Conservation (phyloP, 2,888 invertebrate genomes). For the Drosophila eohydei region DNA sequence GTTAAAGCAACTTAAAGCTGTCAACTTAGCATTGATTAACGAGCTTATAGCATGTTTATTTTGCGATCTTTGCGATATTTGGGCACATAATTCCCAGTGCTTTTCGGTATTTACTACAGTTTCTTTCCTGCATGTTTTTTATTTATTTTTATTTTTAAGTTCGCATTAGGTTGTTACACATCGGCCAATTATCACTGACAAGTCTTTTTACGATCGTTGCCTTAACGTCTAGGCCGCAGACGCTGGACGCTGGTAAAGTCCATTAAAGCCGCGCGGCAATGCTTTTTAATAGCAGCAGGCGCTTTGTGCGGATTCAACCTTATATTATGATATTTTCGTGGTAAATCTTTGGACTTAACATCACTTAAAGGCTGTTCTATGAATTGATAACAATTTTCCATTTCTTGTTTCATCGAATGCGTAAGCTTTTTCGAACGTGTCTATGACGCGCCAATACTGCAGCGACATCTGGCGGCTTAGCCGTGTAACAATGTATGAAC, state of each 20-base stretch:
- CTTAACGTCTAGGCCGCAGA: conserved; percentile 51
- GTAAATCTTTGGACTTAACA: conserved; percentile 40
- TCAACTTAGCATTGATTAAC: conserved; percentile 81
- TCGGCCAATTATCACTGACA: conserved; percentile 55
- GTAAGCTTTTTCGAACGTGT: conserved; percentile 25
- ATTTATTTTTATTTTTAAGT: neutral
- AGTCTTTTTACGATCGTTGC: conserved; percentile 71
- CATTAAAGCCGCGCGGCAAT: conserved; percentile 61
- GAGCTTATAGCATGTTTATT: conserved; percentile 78
- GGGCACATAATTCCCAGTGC: conserved; percentile 50
- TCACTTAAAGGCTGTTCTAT: conserved; percentile 39
- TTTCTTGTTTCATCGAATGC: conserved; percentile 23
- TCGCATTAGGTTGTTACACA: conserved; percentile 29
- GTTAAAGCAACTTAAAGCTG: conserved; percentile 73
- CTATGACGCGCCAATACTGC: conserved; percentile 22
- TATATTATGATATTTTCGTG: conserved; percentile 49
- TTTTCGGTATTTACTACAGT: conserved; percentile 17
- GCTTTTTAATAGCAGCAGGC: conserved; percentile 44
- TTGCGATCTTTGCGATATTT: conserved; percentile 55
- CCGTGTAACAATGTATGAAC: neutral
- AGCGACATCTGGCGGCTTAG: conserved; percentile 26
- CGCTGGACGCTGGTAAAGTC: conserved; percentile 61
- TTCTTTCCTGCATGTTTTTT: conserved; percentile 17
- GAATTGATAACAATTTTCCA: conserved; percentile 45
- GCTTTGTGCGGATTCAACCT: conserved; percentile 49